phyloP scores from a whole-genome alignment of 2,113 vertebrate species.

The Microtus montanus region DNA sequence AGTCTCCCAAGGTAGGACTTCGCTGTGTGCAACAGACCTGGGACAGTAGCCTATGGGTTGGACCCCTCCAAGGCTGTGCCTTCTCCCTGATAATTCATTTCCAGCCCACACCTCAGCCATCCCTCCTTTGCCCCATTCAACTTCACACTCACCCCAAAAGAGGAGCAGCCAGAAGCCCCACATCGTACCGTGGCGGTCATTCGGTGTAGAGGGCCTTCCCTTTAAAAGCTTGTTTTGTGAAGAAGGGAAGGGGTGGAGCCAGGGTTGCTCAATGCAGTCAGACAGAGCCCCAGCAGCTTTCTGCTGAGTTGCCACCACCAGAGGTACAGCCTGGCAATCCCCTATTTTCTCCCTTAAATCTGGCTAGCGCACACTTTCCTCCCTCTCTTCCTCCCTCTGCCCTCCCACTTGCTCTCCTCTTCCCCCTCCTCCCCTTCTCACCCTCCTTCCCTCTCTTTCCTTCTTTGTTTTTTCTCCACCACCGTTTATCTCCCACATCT shows the following conservation, averaged over 20 bases:
- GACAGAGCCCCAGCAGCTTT: not conserved
- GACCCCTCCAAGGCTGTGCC: not conserved
- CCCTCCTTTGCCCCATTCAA: not conserved
- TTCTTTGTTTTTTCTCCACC: not conserved
- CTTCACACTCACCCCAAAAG: slow-evolving; percentile 61
- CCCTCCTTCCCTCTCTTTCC: not conserved
- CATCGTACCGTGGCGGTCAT: not conserved
- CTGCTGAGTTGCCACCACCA: slow-evolving; percentile 5
- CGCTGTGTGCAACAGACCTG: not conserved
- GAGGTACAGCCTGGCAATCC: not conserved
- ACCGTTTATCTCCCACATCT: not conserved
- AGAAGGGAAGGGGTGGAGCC: not conserved
- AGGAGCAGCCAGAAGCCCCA: slow-evolving; percentile 39
- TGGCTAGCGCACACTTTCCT: fast-evolving
- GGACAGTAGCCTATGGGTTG: not conserved
- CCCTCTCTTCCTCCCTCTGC: not conserved
- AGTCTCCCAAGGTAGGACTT: too few relatives aligned
- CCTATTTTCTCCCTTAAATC: not conserved
- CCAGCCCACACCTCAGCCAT: not conserved
- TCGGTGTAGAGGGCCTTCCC: not conserved
- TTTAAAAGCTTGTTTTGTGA: not conserved
- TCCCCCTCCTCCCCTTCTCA: not conserved
- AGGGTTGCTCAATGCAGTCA: slow-evolving; percentile 12
- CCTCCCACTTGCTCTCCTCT: too few relatives aligned
- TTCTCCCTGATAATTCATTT: not conserved